phyloP scores from a whole-genome alignment of 2,888 invertebrate species.

The Graphium colonna region DNA sequence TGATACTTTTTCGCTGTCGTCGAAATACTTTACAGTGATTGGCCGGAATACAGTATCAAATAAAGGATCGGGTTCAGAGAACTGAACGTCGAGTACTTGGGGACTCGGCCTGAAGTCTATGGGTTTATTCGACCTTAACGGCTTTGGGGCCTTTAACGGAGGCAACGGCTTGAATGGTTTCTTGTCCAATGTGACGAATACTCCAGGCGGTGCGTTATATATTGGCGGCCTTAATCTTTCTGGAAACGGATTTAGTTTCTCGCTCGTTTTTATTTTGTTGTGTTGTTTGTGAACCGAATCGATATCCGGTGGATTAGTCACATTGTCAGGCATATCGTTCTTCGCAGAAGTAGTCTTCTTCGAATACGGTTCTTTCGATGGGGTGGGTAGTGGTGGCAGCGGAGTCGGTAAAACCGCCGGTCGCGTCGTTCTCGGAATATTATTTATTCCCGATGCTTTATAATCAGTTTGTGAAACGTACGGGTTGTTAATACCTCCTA shows the following conservation, averaged over 20 bases:
- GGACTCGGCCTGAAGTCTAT: conserved; percentile 67
- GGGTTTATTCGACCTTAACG: conserved; percentile 43
- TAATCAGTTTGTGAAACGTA: conserved; percentile 42
- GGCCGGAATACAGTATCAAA: conserved; percentile 62
- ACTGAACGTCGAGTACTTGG: conserved; percentile 59
- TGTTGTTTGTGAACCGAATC: conserved; percentile 43
- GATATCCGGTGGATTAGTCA: conserved; percentile 46
- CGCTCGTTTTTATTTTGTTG: conserved; percentile 38
- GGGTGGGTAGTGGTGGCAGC: conserved; percentile 30
- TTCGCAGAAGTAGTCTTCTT: conserved; percentile 39
- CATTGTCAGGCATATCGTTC: conserved; percentile 41
- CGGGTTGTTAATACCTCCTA: conserved; percentile 31
- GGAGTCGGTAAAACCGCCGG: conserved; percentile 61
- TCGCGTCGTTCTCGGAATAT: conserved; percentile 51
- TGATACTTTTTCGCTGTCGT: conserved; percentile 33
- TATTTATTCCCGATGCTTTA: conserved; percentile 42
- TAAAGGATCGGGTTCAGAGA: conserved; percentile 50
- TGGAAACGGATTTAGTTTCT: conserved; percentile 53
- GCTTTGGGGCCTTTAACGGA: conserved; percentile 56
- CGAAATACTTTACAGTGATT: conserved; percentile 49
- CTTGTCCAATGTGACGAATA: conserved; percentile 71
- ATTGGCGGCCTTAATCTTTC: conserved; percentile 66
- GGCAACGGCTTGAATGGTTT: conserved; percentile 75
- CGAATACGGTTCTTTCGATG: conserved; percentile 40
- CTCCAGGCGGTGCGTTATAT: conserved; percentile 70